These are phyloP conservation scores for Macquaria ambigua DNA, from an alignment of 2,113 vertebrate species.

Conservation along the genomic window DNA sequence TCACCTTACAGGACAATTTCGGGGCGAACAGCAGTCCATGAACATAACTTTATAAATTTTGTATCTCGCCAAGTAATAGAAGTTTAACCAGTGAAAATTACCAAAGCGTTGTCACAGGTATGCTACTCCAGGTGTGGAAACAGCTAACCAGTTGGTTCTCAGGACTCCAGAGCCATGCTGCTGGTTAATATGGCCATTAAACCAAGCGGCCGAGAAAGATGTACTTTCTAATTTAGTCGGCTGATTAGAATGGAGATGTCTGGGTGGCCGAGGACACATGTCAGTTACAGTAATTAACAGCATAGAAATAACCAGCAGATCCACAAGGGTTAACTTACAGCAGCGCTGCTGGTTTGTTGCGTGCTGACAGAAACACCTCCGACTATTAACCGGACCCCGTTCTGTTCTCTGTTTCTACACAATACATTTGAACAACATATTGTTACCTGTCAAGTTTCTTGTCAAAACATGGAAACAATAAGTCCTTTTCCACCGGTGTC, in stretches of 20 bases:
- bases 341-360: not conserved
- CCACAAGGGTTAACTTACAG: not conserved
- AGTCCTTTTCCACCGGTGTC: slow-evolving; percentile 74
- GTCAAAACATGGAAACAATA: slow-evolving; percentile 31
- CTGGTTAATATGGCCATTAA: not conserved
- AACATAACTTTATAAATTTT: not conserved
- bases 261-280: not conserved
- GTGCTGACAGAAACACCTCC: not conserved
- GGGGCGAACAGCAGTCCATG: not conserved
- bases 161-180: not conserved
- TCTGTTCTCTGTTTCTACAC: not conserved
- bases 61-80: not conserved
- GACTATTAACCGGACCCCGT: accelerated
- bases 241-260: too few species aligned
- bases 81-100: not conserved
- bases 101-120: not conserved
- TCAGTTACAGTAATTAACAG: not conserved
- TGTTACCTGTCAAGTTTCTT: slow-evolving; percentile 79
- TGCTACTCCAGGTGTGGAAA: too few species aligned
- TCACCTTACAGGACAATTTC: too few species aligned
- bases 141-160: too few species aligned
- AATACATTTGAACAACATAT: accelerated
- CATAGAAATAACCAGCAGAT: not conserved
- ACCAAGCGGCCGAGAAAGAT: not conserved
- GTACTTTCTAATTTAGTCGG: not conserved